phyloP scores from a whole-genome alignment of 2,113 vertebrate species.

The Coturnix japonica region DNA sequence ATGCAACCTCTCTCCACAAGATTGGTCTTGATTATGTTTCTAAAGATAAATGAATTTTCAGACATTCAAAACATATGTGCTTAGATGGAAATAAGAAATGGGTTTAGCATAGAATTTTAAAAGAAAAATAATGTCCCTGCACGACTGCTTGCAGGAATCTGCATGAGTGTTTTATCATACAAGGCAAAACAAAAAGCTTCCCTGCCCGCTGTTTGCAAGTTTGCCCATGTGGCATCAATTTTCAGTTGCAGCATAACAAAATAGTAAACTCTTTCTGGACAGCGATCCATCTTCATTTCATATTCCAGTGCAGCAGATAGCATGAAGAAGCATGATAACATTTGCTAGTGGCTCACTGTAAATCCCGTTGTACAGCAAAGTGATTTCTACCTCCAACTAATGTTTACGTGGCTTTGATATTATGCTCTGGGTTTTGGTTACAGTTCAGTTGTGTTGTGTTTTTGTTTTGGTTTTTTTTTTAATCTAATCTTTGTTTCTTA shows the following conservation, averaged over 20 bases:
- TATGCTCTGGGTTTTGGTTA: not conserved
- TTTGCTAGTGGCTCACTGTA: not conserved
- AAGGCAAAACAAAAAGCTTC: not conserved
- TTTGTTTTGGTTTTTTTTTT: too few species aligned
- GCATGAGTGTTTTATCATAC: not conserved
- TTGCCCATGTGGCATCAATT: not conserved
- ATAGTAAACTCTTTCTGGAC: not conserved
- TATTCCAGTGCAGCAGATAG: not conserved
- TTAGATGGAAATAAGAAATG: not conserved
- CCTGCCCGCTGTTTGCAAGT: not conserved
- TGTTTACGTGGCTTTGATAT: not conserved
- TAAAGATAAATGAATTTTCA: not conserved
- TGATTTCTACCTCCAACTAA: not conserved
- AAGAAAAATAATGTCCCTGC: not conserved
- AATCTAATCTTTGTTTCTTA: constrained; percentile 9
- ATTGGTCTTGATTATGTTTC: not conserved
- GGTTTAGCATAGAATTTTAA: not conserved
- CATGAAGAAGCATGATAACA: not conserved
- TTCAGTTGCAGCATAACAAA: not conserved
- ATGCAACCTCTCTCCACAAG: not conserved
- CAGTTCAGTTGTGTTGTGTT: not conserved
- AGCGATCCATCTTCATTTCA: not conserved
- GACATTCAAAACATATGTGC: not conserved
- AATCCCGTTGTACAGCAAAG: not conserved
- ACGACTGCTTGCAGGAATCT: not conserved